Evolutionary conservation across 2,888 invertebrate species (phyloP).

Genomic region (Mantis religiosa): DNA sequence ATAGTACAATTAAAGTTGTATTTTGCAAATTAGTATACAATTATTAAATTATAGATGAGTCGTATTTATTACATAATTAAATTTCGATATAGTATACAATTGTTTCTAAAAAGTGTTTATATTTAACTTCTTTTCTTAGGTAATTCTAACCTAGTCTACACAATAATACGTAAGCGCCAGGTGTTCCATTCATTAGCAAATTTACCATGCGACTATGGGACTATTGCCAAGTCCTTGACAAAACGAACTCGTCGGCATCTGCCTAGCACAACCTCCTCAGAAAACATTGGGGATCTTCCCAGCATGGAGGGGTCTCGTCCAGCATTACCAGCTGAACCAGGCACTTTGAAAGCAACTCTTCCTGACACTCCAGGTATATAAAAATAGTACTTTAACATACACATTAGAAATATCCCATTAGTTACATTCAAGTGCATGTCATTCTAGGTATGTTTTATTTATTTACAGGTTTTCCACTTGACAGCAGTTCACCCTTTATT

Average conservation of each 20-base stretch:
- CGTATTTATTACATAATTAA: too few species aligned
- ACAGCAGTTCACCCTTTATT: too few species aligned
- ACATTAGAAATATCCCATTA: not conserved
- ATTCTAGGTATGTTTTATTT: too few species aligned
- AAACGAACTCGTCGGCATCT: conserved; percentile 50
- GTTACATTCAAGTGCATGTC: too few species aligned
- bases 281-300: conserved; percentile 58
- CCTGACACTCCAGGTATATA: conserved; percentile 79
- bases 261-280: conserved; percentile 42
- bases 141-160: conserved; percentile 98
- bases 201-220: conserved; percentile 85
- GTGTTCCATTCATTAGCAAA: conserved; percentile 98
- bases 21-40: too few species aligned
- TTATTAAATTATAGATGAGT: too few species aligned
- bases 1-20: not conserved
- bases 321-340: conserved; percentile 84
- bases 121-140: conserved; percentile 48
- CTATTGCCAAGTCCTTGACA: conserved; percentile 73
- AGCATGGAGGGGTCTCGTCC: conserved; percentile 78
- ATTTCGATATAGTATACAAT: too few species aligned
- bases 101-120: not conserved
- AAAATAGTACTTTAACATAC: not conserved
- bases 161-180: conserved; percentile 96
- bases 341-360: conserved; percentile 83
- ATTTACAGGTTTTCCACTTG: too few species aligned